Evolutionary conservation across 2,888 invertebrate genomes (phyloP).

Genomic region (Eulithis testata): DNA sequence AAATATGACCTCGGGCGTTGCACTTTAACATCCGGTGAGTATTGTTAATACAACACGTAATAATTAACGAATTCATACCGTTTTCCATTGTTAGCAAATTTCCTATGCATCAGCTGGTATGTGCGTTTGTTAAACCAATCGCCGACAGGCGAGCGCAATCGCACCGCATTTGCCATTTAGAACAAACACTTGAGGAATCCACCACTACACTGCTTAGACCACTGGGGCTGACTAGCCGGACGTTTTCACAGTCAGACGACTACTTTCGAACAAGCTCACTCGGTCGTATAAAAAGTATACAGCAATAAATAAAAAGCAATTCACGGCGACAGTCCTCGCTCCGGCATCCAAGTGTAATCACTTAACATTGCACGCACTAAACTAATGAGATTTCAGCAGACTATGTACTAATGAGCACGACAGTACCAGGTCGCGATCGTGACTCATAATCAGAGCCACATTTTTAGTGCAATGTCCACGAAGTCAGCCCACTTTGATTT

Average conservation of each 20-base stretch:
- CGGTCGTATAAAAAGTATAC: constrained; percentile 58
- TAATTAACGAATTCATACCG: constrained; percentile 65
- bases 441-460: constrained; percentile 76
- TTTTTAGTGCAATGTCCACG: constrained; percentile 67
- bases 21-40: constrained; percentile 45
- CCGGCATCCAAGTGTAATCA: constrained; percentile 78
- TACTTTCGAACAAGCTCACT: constrained; percentile 67
- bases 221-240: constrained; percentile 56
- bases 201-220: constrained; percentile 55
- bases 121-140: constrained; percentile 76
- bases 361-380: constrained; percentile 78
- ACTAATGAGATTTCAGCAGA: constrained; percentile 81
- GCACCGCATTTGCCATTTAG: constrained; percentile 71
- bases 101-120: constrained; percentile 64
- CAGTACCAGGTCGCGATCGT: constrained; percentile 66
- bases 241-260: constrained; percentile 53
- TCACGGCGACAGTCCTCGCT: constrained; percentile 61
- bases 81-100: constrained; percentile 75
- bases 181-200: constrained; percentile 51
- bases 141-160: constrained; percentile 70
- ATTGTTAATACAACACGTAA: constrained; percentile 43
- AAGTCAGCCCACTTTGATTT: constrained; percentile 50
- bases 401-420: constrained; percentile 75
- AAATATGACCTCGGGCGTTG: constrained; percentile 42
- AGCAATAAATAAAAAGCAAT: constrained; percentile 66